Evolutionary conservation across 1,140 invertebrate genomes (phyloP).

Genomic region (Drosophila asahinai): DNA sequence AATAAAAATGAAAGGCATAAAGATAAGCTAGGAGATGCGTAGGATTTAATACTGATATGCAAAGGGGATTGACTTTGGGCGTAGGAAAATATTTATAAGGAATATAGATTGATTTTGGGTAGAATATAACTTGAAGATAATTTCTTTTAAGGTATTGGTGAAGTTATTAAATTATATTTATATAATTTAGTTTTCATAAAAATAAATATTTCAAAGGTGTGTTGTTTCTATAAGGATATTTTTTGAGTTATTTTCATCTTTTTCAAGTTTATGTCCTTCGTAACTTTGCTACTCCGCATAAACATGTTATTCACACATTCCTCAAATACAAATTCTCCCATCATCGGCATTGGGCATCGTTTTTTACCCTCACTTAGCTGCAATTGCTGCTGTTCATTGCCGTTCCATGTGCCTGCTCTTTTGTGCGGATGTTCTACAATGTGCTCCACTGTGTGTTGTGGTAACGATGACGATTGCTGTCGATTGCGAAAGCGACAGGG

Average conservation of each 20-base stretch:
- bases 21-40: slow-evolving; percentile 31
- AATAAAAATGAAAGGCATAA: slow-evolving; percentile 50
- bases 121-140: background rate
- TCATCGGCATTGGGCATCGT: slow-evolving; percentile 50
- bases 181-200: too few species aligned
- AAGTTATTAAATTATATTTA: too few species aligned
- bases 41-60: slow-evolving; percentile 17
- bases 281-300: slow-evolving; percentile 45
- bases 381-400: slow-evolving; percentile 35
- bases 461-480: slow-evolving; percentile 79
- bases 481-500: slow-evolving; percentile 38
- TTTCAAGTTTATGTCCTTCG: background rate
- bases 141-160: too few species aligned
- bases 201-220: background rate
- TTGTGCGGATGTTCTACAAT: slow-evolving; percentile 76
- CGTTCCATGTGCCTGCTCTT: slow-evolving; percentile 59
- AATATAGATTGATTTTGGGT: background rate
- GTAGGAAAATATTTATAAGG: background rate
- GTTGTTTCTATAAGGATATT: too few species aligned
- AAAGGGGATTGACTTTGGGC: background rate
- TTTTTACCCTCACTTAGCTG: slow-evolving; percentile 61
- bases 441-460: slow-evolving; percentile 76
- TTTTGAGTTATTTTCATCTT: too few species aligned
- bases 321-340: slow-evolving; percentile 63
- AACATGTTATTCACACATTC: slow-evolving; percentile 50